phyloP scores from a whole-genome alignment of 2,113 vertebrate species.

The Clarias batrachus region DNA sequence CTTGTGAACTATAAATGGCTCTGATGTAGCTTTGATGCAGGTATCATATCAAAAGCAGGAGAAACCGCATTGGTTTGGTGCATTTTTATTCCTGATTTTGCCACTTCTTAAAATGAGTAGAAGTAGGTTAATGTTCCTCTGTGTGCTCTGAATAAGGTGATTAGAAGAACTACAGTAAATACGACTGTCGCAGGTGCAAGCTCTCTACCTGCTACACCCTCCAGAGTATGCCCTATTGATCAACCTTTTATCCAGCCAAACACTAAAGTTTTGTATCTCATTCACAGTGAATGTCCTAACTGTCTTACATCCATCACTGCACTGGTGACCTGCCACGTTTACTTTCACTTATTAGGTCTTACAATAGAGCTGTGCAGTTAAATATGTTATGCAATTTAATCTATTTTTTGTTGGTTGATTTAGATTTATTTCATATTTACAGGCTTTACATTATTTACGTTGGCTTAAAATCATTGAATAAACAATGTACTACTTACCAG shows the following conservation, averaged over 20 bases:
- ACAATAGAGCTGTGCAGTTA: background rate
- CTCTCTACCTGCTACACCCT: background rate
- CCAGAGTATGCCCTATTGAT: background rate
- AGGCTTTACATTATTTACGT: too few relatives aligned
- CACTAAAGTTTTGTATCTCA: background rate
- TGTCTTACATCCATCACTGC: background rate
- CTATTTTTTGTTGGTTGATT: too few relatives aligned
- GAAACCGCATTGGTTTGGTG: background rate
- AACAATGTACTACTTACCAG: too few relatives aligned
- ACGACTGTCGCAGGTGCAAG: background rate
- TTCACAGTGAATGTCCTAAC: background rate
- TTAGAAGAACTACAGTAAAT: background rate
- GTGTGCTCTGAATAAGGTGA: constrained; percentile 2
- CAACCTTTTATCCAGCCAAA: background rate
- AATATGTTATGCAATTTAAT: too few relatives aligned
- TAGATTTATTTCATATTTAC: too few relatives aligned
- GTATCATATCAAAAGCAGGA: background rate
- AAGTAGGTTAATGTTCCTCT: constrained; percentile 23
- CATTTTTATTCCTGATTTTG: background rate
- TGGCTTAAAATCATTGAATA: too few relatives aligned
- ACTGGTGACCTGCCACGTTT: background rate
- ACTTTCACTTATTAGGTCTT: background rate
- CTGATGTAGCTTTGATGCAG: background rate
- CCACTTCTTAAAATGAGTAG: constrained; percentile 1
- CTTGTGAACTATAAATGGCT: background rate